These are phyloP conservation scores for Hepsetus odoe DNA, from an alignment of 2,113 vertebrate species.

Conservation along the genomic window DNA sequence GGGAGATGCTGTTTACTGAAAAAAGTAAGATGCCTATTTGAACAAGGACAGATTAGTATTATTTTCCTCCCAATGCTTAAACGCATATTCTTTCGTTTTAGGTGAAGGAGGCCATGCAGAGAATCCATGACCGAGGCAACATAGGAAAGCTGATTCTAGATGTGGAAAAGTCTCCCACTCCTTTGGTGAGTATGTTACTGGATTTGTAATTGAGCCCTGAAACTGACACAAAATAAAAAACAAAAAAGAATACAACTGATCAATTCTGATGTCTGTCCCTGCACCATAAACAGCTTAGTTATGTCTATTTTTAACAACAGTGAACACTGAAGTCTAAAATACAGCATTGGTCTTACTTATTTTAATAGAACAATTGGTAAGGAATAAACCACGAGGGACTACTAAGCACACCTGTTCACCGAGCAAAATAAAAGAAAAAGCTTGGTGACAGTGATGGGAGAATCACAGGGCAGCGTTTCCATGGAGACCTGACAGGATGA, in stretches of 20 bases:
- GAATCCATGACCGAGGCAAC: conserved; percentile 98
- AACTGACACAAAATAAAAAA: background rate
- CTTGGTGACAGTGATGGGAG: conserved; percentile 40
- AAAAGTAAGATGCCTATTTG: background rate
- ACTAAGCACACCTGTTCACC: conserved; percentile 15
- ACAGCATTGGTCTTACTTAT: background rate
- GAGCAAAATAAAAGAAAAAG: conserved; percentile 1
- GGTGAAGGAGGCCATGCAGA: conserved; percentile 99
- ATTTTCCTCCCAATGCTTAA: background rate
- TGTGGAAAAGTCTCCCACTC: conserved; percentile 94
- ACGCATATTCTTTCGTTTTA: conserved; percentile 61
- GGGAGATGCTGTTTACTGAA: background rate
- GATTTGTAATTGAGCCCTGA: background rate
- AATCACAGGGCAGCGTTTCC: conserved; percentile 55
- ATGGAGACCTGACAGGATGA: conserved; percentile 52
- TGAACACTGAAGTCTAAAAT: background rate
- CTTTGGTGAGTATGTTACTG: conserved; percentile 81
- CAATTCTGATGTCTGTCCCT: background rate
- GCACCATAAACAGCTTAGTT: background rate
- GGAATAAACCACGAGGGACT: background rate
- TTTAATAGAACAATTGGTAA: background rate
- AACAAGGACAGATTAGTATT: background rate
- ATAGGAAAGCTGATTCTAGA: conserved; percentile 98
- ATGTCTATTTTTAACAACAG: background rate
- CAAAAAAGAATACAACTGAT: background rate